Evolutionary conservation across 1,140 invertebrate genomes (phyloP).

Genomic region (Drosophila lowei): DNA sequence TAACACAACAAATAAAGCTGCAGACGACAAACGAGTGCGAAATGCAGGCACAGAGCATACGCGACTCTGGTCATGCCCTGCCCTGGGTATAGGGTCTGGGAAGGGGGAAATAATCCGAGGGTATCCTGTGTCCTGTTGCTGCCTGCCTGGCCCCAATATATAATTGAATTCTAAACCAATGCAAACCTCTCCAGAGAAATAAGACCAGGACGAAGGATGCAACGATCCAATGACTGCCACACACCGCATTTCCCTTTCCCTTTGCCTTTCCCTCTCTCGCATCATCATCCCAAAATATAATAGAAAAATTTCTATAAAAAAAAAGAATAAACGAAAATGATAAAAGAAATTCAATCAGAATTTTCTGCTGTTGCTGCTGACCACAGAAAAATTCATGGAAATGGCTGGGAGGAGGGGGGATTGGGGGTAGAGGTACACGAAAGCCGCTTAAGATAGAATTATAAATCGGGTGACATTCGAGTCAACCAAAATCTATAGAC

Average conservation of each 20-base stretch:
- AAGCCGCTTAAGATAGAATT: conserved; percentile 63
- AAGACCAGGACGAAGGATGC: conserved; percentile 46
- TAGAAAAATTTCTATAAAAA: conserved; percentile 55
- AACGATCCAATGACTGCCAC: conserved; percentile 4
- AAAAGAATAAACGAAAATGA: conserved; percentile 37
- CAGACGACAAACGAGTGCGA: conserved; percentile 1
- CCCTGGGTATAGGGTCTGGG: not conserved
- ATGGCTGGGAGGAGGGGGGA: no score
- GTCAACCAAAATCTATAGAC: conserved; percentile 7
- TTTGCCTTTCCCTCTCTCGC: not conserved
- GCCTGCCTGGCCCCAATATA: conserved; percentile 51
- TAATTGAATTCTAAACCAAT: conserved; percentile 78
- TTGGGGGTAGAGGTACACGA: conserved; percentile 9
- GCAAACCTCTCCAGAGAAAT: conserved; percentile 72
- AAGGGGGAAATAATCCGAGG: not conserved
- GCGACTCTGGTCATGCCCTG: no score
- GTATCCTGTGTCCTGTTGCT: conserved; percentile 3
- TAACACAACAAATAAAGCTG: conserved; percentile 33
- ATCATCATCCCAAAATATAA: conserved; percentile 46
- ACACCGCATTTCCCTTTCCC: conserved; percentile 1
- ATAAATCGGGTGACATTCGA: conserved; percentile 34
- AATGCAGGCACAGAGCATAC: not conserved
- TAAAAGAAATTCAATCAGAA: conserved; percentile 71
- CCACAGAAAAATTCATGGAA: conserved; percentile 17
- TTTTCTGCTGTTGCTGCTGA: conserved; percentile 48